These are phyloP conservation scores for Cydia strobilella DNA, from an alignment of 1,140 invertebrate species.

Conservation along the genomic window DNA sequence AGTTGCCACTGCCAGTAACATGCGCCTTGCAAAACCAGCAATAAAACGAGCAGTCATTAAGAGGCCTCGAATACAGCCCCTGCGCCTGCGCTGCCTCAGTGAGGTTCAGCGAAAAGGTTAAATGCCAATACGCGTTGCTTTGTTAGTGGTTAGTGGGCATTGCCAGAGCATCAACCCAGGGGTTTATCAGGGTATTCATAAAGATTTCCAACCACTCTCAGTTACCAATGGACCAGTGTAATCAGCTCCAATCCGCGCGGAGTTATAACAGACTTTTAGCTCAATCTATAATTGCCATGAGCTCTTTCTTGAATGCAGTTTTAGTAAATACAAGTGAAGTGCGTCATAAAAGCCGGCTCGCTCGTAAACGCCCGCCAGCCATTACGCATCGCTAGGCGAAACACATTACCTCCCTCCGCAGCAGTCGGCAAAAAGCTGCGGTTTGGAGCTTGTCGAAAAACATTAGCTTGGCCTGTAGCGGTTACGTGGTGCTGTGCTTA, in stretches of 20 bases:
- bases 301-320: neutral
- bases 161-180: constrained; percentile 12
- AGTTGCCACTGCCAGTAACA: neutral
- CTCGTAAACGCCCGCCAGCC: constrained; percentile 12
- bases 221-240: neutral
- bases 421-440: neutral
- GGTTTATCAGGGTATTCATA: neutral
- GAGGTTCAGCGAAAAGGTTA: constrained; percentile 13
- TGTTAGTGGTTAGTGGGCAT: constrained; percentile 7
- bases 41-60: neutral
- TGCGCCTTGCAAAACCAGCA: neutral
- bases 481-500: neutral
- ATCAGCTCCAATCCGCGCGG: neutral
- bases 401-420: neutral
- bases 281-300: neutral
- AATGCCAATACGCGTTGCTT: constrained; percentile 4
- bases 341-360: constrained; percentile 6
- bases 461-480: constrained; percentile 10
- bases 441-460: constrained; percentile 6
- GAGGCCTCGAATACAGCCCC: neutral
- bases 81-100: neutral
- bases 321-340: neutral
- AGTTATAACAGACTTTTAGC: neutral
- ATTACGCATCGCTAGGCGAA: constrained; percentile 15
- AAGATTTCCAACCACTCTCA: neutral